Evolutionary conservation across 2,797 vertebrate species (phyloP), one percentile per base, ranked within the genome.

Genomic region (Sebastes minor): DNA sequence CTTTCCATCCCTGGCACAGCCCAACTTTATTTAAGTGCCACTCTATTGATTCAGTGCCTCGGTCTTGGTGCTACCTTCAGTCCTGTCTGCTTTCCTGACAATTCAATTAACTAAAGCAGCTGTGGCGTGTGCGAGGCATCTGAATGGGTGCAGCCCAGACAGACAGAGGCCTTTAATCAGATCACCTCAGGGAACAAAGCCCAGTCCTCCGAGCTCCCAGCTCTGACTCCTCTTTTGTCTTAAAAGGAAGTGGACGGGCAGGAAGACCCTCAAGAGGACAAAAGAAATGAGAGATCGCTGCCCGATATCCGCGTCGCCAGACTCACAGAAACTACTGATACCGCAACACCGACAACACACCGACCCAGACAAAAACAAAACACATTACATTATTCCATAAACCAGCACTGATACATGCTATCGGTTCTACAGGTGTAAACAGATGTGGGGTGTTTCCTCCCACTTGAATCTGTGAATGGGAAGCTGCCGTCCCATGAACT

Each of bases 91-190:
- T 87, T 85, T 82, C 78, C 79, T 55, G 71, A 92, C 81, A 89
- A 88, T 90, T 91, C 80, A 91, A 94, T 94, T 91, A 92, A 80
- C 65, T 88, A 83, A 91, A 91, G 77, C 86, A 90, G 88, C 74
- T 57, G 82, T 63, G 79, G 88, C 61, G 85, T 91, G 89, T 83
- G 87, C 13, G 56, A 83, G 78, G 77, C 80, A 81, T 88, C 78
- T 71, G 76, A 89, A 85, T 81, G 82, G 76, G 30, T 30, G 27
- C 71, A 42, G 86, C 65, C 74, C 70, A 86, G 87, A 93, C 86
- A 86, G 74, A 77, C 86, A 82, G 72, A 82, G 46, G 82, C 72
- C 82, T 91, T 93, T 91, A 90, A 94, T 92, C 90, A 91, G 84
- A 90, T 93, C 91, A 91, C 90, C 79, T 69, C 78, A 42, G 86